A percentile compares a stretch with the other conserved stretches of the same genome.
phyloP scores from a whole-genome alignment of 2,797 vertebrate genomes.

The Phoxinus dragarum region DNA sequence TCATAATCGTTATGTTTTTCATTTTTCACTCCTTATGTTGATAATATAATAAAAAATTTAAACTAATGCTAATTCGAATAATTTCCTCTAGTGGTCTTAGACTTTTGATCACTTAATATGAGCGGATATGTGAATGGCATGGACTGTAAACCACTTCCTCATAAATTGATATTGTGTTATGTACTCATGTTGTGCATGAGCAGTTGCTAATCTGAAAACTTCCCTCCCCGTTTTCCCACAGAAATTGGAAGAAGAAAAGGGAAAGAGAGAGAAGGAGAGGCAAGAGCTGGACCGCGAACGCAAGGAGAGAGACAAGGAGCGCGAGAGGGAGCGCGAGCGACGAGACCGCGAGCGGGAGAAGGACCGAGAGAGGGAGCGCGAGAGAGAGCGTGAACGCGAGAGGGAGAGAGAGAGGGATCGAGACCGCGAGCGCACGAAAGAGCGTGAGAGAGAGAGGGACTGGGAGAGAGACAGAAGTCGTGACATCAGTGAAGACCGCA shows the following conservation, averaged over 20 bases:
- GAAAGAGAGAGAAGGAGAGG: slow-evolving; percentile 88
- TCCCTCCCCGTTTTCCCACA: slow-evolving; percentile 84
- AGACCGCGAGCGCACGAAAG: slow-evolving; percentile 83
- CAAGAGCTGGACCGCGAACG: slow-evolving; percentile 93
- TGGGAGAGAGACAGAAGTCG: slow-evolving; percentile 77
- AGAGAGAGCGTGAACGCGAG: slow-evolving; percentile 72
- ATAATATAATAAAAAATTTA: not conserved
- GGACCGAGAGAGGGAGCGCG: slow-evolving; percentile 70
- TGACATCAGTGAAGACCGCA: slow-evolving; percentile 80
- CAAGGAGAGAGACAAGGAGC: slow-evolving; percentile 93
- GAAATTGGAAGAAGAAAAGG: slow-evolving; percentile 97
- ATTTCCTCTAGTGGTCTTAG: not conserved
- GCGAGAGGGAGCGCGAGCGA: slow-evolving; percentile 84
- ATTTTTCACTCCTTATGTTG: not conserved
- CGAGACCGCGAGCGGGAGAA: slow-evolving; percentile 82
- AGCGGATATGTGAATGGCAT: slow-evolving; percentile 36
- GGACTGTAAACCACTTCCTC: slow-evolving; percentile 79
- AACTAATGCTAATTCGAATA: not conserved
- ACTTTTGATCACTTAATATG: not conserved
- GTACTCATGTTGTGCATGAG: slow-evolving; percentile 49
- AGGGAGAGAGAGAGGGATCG: slow-evolving; percentile 71
- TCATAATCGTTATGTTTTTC: not conserved
- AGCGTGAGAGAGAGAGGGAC: slow-evolving; percentile 74
- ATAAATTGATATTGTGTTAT: slow-evolving; percentile 53
- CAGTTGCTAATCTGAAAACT: slow-evolving; percentile 12